Percentiles rank a stretch among this genome's conserved stretches.
phyloP scores from a whole-genome alignment of 2,888 invertebrate species.

The Apodemia zela region DNA sequence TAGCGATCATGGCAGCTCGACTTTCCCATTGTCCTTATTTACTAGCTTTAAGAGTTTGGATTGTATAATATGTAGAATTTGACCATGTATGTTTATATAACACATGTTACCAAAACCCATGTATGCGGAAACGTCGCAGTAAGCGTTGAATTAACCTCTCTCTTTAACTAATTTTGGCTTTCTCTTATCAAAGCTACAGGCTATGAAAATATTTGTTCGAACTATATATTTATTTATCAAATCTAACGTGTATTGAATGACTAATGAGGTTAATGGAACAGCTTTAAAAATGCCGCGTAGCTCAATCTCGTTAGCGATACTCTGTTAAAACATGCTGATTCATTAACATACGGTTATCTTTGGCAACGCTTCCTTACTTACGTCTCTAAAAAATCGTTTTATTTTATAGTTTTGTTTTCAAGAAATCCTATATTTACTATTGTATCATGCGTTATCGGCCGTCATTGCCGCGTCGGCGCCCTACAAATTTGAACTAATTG shows the following conservation, averaged over 20 bases:
- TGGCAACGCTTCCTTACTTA: conserved; percentile 37
- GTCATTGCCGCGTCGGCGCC: conserved; percentile 36
- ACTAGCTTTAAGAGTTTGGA: not conserved
- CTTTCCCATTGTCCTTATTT: conserved; percentile 58
- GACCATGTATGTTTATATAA: conserved; percentile 60
- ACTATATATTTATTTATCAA: conserved; percentile 5
- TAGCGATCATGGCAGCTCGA: conserved; percentile 78
- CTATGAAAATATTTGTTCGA: conserved; percentile 2
- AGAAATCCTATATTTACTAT: conserved; percentile 27
- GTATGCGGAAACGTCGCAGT: conserved; percentile 59
- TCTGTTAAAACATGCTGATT: conserved; percentile 73
- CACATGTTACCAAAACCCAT: conserved; percentile 44
- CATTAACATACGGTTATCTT: conserved; percentile 69
- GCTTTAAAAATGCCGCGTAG: conserved; percentile 74
- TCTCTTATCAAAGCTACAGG: conserved; percentile 58
- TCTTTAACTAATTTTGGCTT: conserved; percentile 69
- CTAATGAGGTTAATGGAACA: conserved; percentile 75
- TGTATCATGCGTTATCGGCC: conserved; percentile 27
- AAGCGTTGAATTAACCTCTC: conserved; percentile 66
- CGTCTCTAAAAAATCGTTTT: conserved; percentile 31
- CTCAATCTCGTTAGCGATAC: conserved; percentile 61
- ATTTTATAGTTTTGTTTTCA: conserved; percentile 27
- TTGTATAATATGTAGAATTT: conserved; percentile 33
- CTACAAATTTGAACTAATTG: conserved; percentile 26
- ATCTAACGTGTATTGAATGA: conserved; percentile 21